Evolutionary conservation across 2,113 vertebrate species (phyloP).

Genomic region (Vidua chalybeata): DNA sequence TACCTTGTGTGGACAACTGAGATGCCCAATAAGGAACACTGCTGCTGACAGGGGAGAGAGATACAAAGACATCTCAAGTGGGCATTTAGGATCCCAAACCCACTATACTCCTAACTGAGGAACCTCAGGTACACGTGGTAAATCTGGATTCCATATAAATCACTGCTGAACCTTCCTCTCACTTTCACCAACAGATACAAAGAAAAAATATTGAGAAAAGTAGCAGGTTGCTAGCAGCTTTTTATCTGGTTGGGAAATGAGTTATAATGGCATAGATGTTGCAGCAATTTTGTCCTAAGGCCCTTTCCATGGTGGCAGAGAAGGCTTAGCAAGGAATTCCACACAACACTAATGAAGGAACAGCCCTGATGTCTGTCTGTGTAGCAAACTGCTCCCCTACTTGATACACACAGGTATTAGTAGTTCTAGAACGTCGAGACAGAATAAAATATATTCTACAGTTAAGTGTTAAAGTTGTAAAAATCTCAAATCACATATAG

Average conservation of each 20-base stretch:
- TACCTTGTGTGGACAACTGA: background rate
- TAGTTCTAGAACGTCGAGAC: background rate
- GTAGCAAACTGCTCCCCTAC: background rate
- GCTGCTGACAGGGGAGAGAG: background rate
- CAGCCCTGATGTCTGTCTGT: background rate
- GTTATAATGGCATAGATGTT: background rate
- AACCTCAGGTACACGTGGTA: background rate
- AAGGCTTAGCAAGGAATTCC: background rate
- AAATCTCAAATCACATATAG: background rate
- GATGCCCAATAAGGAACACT: background rate
- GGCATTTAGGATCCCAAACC: background rate
- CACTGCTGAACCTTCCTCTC: background rate
- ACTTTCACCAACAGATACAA: background rate
- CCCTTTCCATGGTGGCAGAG: background rate
- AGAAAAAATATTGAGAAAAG: background rate
- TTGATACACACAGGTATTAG: background rate
- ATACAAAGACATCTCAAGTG: background rate
- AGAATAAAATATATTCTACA: background rate
- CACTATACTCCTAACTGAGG: background rate
- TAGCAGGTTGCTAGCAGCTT: background rate
- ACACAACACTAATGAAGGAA: background rate
- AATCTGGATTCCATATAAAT: background rate
- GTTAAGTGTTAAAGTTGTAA: background rate
- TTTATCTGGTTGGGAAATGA: background rate
- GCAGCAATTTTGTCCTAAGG: background rate